Conservation (phyloP, 2,113 vertebrate genomes). For the Scomber scombrus region DNA sequence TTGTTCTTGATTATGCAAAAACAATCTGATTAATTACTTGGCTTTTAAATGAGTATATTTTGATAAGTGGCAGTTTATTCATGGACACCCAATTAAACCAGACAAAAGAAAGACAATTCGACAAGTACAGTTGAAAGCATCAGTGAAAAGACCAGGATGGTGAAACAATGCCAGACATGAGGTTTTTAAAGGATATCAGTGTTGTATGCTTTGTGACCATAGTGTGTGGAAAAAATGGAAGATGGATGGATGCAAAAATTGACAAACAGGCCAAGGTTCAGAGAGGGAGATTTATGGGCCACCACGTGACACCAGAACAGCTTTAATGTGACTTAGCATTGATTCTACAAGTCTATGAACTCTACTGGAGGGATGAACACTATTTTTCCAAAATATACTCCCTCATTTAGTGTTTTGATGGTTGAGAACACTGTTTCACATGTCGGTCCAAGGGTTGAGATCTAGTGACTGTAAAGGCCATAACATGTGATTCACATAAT, state of each 20-base stretch:
- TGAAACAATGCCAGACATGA: background rate
- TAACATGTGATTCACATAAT: too few species aligned
- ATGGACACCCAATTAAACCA: conserved; percentile 31
- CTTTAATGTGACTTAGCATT: too few species aligned
- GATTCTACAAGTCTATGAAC: too few species aligned
- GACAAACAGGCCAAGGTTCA: background rate
- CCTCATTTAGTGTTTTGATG: too few species aligned
- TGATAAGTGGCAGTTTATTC: conserved; percentile 6
- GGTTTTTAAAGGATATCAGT: background rate
- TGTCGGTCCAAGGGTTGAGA: too few species aligned
- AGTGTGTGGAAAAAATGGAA: too few species aligned
- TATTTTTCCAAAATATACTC: too few species aligned
- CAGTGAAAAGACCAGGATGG: background rate
- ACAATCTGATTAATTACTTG: conserved; percentile 18
- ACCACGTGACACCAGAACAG: too few species aligned
- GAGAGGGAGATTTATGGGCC: background rate
- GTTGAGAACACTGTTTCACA: too few species aligned
- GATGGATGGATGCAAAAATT: too few species aligned
- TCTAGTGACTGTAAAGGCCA: too few species aligned
- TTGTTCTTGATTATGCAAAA: conserved; percentile 22
- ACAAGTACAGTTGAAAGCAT: background rate
- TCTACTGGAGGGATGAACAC: too few species aligned
- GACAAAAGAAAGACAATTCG: conserved; percentile 24
- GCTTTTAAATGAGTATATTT: conserved; percentile 1
- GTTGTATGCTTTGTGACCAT: background rate